phyloP scores from a whole-genome alignment of 2,797 vertebrate species.

The Parambassis ranga region DNA sequence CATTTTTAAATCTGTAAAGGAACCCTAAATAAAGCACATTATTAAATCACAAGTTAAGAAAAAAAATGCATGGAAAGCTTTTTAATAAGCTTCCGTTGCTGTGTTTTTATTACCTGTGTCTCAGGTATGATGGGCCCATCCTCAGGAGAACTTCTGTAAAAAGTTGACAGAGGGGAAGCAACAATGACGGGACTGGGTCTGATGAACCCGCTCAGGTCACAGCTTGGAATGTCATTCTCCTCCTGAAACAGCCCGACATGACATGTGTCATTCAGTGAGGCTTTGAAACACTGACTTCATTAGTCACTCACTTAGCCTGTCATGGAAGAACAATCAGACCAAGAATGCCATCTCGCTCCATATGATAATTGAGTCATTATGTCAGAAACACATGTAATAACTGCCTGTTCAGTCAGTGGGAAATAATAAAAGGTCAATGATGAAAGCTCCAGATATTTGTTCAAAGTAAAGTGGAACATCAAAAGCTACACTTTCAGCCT shows the following conservation, averaged over 20 bases:
- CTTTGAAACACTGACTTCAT: neutral
- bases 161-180: conserved; percentile 91
- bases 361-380: neutral
- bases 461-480: neutral
- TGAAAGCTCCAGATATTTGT: neutral
- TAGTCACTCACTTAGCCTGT: neutral
- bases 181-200: conserved; percentile 92
- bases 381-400: neutral
- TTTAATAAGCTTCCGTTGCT: too few relatives aligned
- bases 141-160: conserved; percentile 88
- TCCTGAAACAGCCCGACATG: conserved; percentile 71
- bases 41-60: too few relatives aligned
- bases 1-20: too few relatives aligned
- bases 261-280: neutral
- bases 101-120: conserved; percentile 92
- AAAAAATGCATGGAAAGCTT: too few relatives aligned
- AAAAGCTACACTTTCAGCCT: neutral
- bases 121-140: conserved; percentile 95
- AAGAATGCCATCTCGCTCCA: neutral
- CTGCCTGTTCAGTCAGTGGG: neutral
- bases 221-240: conserved; percentile 97
- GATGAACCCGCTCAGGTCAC: conserved; percentile 94
- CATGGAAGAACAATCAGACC: neutral
- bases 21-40: too few relatives aligned
- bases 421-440: neutral